These are phyloP conservation scores for Drosophila seguyi DNA, from an alignment of 1,140 invertebrate species.

Conservation along the genomic window DNA sequence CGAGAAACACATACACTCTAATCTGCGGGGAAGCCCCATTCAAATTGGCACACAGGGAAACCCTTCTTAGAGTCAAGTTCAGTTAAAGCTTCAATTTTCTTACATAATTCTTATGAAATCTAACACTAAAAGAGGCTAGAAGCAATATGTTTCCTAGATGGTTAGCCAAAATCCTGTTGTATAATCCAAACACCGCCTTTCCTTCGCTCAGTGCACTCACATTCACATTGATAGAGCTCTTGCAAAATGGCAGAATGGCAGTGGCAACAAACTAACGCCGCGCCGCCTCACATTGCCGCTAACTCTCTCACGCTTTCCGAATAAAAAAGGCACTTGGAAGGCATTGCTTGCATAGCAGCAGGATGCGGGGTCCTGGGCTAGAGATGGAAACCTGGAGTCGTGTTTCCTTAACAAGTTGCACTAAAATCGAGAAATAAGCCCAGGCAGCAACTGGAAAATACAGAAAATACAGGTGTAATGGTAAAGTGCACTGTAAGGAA, in stretches of 20 bases:
- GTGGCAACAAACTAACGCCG: conserved; percentile 54
- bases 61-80: neutral
- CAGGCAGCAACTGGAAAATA: neutral
- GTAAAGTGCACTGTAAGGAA: neutral
- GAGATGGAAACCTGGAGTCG: conserved; percentile 34
- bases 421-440: conserved; percentile 18
- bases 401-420: conserved; percentile 8
- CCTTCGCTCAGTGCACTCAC: conserved; percentile 2
- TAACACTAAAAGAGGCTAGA: neutral
- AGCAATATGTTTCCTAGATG: no score
- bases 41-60: neutral
- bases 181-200: no score
- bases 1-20: conserved; percentile 8
- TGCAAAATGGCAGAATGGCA: conserved; percentile 29
- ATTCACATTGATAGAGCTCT: conserved; percentile 28
- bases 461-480: neutral
- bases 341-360: conserved; percentile 36
- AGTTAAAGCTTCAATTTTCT: neutral
- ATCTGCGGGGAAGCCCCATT: conserved; percentile 5
- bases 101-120: neutral
- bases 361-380: conserved; percentile 13
- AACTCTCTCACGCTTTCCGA: conserved; percentile 53
- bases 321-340: conserved; percentile 68
- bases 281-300: conserved; percentile 44
- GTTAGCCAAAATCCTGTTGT: neutral